Evolutionary conservation across 2,113 vertebrate genomes (phyloP).

Genomic region (Pseudorhombus dupliciocellatus): DNA sequence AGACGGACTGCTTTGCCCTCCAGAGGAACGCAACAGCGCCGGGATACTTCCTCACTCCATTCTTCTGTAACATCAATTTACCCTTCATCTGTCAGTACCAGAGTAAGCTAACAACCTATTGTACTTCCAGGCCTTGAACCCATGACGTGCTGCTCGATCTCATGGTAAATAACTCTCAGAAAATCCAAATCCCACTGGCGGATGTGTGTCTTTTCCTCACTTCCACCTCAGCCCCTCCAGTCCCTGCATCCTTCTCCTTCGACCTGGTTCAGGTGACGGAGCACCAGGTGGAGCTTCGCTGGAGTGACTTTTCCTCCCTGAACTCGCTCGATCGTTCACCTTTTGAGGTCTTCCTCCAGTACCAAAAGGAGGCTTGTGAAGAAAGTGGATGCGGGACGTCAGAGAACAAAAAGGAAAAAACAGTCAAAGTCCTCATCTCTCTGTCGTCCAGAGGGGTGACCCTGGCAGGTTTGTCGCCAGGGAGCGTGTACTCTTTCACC

Average conservation of each 20-base stretch:
- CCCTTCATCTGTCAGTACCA: conserved; percentile 90
- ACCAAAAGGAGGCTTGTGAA: conserved; percentile 67
- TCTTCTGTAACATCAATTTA: conserved; percentile 85
- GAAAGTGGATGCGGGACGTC: conserved; percentile 1
- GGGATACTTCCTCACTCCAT: conserved; percentile 84
- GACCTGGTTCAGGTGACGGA: conserved; percentile 79
- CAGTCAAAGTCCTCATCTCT: conserved; percentile 51
- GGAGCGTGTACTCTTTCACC: conserved; percentile 82
- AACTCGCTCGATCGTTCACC: conserved; percentile 44
- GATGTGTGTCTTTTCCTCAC: not conserved
- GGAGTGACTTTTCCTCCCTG: conserved; percentile 74
- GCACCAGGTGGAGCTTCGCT: conserved; percentile 82
- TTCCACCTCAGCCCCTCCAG: conserved; percentile 34
- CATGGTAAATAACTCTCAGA: no score
- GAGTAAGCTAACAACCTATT: conserved; percentile 85
- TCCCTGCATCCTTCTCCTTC: conserved; percentile 53
- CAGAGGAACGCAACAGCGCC: conserved; percentile 83
- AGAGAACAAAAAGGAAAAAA: conserved; percentile 27
- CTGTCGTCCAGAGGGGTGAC: conserved; percentile 66
- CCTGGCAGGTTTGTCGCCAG: conserved; percentile 81
- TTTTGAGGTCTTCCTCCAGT: conserved; percentile 80
- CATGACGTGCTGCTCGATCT: no score
- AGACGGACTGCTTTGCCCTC: conserved; percentile 88
- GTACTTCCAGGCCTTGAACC: no score
- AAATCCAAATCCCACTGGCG: not conserved